These are phyloP conservation scores for Prunella himalayana DNA, from an alignment of 2,113 vertebrate species.

Conservation along the genomic window DNA sequence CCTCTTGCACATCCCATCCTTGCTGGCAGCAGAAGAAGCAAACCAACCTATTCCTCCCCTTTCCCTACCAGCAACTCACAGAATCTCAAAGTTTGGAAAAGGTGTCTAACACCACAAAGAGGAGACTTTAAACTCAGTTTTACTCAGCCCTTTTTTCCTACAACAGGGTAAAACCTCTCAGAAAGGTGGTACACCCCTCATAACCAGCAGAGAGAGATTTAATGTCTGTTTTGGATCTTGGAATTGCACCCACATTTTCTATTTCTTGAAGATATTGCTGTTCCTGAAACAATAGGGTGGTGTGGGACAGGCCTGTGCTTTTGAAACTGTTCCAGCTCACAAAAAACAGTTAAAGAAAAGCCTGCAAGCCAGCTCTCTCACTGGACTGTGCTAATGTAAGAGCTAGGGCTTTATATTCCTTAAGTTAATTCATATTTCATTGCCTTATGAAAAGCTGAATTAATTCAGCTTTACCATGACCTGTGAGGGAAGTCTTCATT, in stretches of 20 bases:
- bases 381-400: neutral
- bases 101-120: neutral
- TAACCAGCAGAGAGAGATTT: neutral
- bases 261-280: neutral
- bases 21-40: neutral
- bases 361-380: neutral
- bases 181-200: neutral
- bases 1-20: neutral
- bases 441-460: neutral
- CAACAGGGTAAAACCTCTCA: neutral
- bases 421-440: neutral
- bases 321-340: conserved; percentile 7
- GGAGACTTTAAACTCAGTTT: neutral
- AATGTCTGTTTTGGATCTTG: neutral
- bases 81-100: neutral
- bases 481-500: neutral
- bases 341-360: neutral
- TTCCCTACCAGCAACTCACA: neutral
- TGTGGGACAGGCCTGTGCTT: neutral
- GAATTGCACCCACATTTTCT: neutral
- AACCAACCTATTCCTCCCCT: neutral
- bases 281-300: neutral
- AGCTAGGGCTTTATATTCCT: neutral
- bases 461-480: neutral
- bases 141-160: neutral